phyloP scores from a whole-genome alignment of 2,888 invertebrate species.

The Diachrysia chrysitis region DNA sequence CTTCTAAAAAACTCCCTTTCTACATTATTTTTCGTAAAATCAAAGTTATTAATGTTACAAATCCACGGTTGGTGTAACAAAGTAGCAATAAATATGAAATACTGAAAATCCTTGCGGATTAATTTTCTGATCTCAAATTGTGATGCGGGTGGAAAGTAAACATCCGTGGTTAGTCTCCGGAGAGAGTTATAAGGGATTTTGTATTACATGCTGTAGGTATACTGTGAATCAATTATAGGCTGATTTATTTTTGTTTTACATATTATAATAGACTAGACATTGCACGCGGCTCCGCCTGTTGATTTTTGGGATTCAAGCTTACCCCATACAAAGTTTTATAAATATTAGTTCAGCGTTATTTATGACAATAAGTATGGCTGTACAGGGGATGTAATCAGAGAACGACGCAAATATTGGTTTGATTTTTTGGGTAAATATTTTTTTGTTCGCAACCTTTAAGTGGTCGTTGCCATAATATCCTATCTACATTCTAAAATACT shows the following conservation, averaged over 20 bases:
- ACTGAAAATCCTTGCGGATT: constrained; percentile 57
- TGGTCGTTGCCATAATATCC: no score
- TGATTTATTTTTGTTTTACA: neutral
- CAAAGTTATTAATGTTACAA: constrained; percentile 52
- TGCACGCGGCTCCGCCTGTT: no score
- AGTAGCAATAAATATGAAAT: constrained; percentile 59
- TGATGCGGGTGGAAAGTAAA: constrained; percentile 48
- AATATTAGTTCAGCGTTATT: no score
- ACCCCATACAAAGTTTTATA: no score
- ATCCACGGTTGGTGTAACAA: constrained; percentile 25
- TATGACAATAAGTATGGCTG: no score
- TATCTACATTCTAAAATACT: no score
- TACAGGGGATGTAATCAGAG: no score
- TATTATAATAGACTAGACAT: no score
- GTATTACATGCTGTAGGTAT: constrained; percentile 28
- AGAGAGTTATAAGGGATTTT: constrained; percentile 34
- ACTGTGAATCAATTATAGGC: neutral
- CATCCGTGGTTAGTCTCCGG: constrained; percentile 31
- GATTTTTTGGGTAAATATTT: no score
- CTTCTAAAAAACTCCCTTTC: neutral
- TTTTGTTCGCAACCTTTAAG: no score
- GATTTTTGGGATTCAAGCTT: no score
- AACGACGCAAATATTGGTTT: no score
- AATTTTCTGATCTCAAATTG: constrained; percentile 61
- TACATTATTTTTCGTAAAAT: constrained; percentile 52